Evolutionary conservation across 2,113 vertebrate genomes (phyloP).

Genomic region (Saccopteryx leptura): DNA sequence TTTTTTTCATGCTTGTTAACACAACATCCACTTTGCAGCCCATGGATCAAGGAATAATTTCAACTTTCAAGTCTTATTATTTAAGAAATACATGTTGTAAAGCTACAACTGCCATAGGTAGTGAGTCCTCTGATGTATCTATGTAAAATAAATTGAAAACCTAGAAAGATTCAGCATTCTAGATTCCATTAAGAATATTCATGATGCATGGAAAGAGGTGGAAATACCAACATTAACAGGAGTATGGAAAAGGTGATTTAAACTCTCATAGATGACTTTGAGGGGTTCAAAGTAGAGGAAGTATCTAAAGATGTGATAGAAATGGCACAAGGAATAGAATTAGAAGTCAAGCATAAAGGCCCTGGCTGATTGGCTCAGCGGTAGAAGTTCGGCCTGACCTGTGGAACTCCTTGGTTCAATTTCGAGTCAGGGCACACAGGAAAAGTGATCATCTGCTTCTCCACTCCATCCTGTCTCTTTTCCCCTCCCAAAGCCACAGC

Average conservation of each 20-base stretch:
- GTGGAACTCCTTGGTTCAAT: too few relatives aligned
- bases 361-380: too few relatives aligned
- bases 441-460: too few relatives aligned
- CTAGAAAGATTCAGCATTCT: not conserved
- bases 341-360: not conserved
- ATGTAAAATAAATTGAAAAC: not conserved
- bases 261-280: not conserved
- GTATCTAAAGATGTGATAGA: not conserved
- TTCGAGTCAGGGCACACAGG: too few relatives aligned
- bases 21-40: not conserved
- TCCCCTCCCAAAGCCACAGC: too few relatives aligned
- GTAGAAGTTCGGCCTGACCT: too few relatives aligned
- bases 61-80: constrained; percentile 1
- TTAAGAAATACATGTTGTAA: not conserved
- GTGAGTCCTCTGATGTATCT: not conserved
- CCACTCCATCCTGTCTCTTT: too few relatives aligned
- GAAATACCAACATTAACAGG: not conserved
- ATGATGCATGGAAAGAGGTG: not conserved
- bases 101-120: not conserved
- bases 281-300: not conserved
- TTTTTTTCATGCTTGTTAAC: not conserved
- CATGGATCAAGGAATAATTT: not conserved
- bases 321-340: not conserved
- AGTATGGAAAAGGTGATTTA: not conserved
- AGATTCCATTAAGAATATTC: not conserved